A percentile compares a stretch with the other conserved stretches of the same genome.
phyloP scores from a whole-genome alignment of 1,140 invertebrate genomes.

The Pseudomyrmex concolor region DNA sequence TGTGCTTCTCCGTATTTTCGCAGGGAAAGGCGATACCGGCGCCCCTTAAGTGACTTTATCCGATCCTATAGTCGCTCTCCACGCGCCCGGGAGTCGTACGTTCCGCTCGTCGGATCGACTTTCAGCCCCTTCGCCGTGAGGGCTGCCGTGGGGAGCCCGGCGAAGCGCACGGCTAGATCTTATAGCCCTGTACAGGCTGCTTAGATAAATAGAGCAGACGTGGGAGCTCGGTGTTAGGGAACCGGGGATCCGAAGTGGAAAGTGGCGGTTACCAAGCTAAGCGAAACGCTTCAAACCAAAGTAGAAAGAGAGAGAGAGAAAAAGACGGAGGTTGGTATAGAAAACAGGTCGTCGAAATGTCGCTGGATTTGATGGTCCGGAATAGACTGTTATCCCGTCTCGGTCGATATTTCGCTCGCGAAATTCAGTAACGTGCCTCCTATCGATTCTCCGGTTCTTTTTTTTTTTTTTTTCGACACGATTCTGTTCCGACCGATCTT shows the following conservation, averaged over 20 bases:
- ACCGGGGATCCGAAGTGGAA: conserved; percentile 58
- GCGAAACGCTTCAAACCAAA: conserved; percentile 18
- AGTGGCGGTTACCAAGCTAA: conserved; percentile 18
- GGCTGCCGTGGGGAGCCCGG: background rate
- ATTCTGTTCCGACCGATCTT: background rate
- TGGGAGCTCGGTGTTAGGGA: conserved; percentile 18
- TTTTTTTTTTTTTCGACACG: background rate
- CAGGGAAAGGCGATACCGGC: conserved; percentile 45
- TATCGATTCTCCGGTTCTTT: conserved; percentile 41
- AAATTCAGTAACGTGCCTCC: conserved; percentile 58
- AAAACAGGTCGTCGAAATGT: conserved; percentile 18
- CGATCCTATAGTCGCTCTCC: conserved; percentile 47
- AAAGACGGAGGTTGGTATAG: background rate
- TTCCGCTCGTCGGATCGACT: conserved; percentile 53
- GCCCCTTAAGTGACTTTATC: conserved; percentile 61
- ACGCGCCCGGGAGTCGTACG: conserved; percentile 34
- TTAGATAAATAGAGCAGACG: conserved; percentile 68
- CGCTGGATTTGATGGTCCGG: conserved; percentile 69
- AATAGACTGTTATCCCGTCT: conserved; percentile 64
- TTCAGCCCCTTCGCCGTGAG: background rate
- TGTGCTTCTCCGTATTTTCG: conserved; percentile 53
- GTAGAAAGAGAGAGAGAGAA: conserved; percentile 10
- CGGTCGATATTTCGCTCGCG: conserved; percentile 30
- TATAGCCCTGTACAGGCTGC: conserved; percentile 38
- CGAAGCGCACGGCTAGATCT: conserved; percentile 43